These are phyloP conservation scores for Melanargia galathea DNA, from an alignment of 2,888 invertebrate genomes.

Conservation along the genomic window DNA sequence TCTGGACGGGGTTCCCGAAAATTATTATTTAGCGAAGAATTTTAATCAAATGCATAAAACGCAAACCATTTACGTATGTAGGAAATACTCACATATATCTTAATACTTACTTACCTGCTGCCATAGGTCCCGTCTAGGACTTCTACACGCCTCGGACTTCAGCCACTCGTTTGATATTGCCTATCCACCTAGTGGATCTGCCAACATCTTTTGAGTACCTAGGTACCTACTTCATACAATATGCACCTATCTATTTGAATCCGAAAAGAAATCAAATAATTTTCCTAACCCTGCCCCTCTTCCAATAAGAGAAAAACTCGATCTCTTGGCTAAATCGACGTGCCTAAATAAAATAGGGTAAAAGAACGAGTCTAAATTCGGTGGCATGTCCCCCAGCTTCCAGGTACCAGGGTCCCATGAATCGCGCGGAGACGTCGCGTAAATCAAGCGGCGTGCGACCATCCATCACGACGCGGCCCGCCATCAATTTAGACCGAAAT, in stretches of 20 bases:
- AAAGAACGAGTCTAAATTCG: slow-evolving; percentile 34
- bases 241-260: neutral
- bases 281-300: neutral
- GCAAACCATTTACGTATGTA: too few species aligned
- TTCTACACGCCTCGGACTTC: too few species aligned
- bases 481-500: slow-evolving; percentile 77
- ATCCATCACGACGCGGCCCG: slow-evolving; percentile 72
- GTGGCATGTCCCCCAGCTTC: slow-evolving; percentile 40
- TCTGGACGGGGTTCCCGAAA: neutral
- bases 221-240: too few species aligned
- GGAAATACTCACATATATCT: too few species aligned
- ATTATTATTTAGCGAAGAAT: neutral
- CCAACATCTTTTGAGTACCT: too few species aligned
- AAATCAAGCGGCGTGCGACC: slow-evolving; percentile 69
- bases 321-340: neutral
- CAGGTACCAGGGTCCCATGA: slow-evolving; percentile 67
- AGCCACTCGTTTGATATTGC: too few species aligned
- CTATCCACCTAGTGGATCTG: too few species aligned
- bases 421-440: slow-evolving; percentile 62
- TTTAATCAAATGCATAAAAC: neutral
- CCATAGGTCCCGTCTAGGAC: too few species aligned
- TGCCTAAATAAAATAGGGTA: slow-evolving; percentile 18
- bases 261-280: neutral
- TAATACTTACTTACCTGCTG: too few species aligned
- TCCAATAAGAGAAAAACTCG: slow-evolving; percentile 3